phyloP scores from a whole-genome alignment of 2,113 vertebrate species.

The Pelodiscus sinensis region DNA sequence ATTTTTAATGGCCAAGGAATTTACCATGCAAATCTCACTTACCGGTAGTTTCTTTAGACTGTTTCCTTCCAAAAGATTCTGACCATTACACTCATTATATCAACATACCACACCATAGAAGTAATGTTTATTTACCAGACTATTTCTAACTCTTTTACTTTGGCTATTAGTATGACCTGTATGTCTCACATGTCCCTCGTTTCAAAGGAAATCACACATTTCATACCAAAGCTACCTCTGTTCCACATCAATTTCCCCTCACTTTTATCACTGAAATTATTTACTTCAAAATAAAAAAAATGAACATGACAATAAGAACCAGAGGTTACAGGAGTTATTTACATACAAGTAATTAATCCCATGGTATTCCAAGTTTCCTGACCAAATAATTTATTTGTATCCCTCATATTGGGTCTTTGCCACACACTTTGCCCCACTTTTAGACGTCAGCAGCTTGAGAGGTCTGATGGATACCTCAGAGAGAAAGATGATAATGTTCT shows the following conservation, averaged over 20 bases:
- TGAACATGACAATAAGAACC: no score
- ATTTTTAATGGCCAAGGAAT: neutral
- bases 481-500: neutral
- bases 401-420: neutral
- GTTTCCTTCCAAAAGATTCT: constrained; percentile 14
- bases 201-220: neutral
- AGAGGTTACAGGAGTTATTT: neutral
- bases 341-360: neutral
- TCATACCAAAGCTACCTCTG: neutral
- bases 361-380: neutral
- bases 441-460: neutral
- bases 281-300: neutral
- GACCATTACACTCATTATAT: constrained; percentile 17
- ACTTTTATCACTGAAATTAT: neutral
- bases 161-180: neutral
- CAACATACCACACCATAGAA: constrained; percentile 56
- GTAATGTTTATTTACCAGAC: neutral
- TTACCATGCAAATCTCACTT: neutral
- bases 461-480: neutral
- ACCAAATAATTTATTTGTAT: neutral
- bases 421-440: neutral
- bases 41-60: neutral
- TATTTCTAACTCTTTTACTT: neutral
- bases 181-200: neutral
- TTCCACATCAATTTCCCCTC: neutral